phyloP scores from a whole-genome alignment of 2,113 vertebrate genomes.

The human (Homo sapiens) region GRCh38 chr12:48171501-48172000 shows the following conservation, averaged over 20 bases:
- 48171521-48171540: slow-evolving; percentile 8
- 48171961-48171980: slow-evolving; percentile 92
- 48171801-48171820: slow-evolving; percentile 81
- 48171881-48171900: slow-evolving; percentile 84
- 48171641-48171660: slow-evolving; percentile 76
- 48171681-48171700: slow-evolving; percentile 86
- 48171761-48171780: slow-evolving; percentile 78
- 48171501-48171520: background rate
- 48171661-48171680: slow-evolving; percentile 88
- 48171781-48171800: slow-evolving; percentile 79
- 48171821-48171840: slow-evolving; percentile 78
- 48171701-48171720: slow-evolving; percentile 86
- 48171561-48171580: background rate
- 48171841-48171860: slow-evolving; percentile 82
- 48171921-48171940: slow-evolving; percentile 84
- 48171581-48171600: background rate
- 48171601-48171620: background rate
- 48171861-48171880: slow-evolving; percentile 87
- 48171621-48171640: background rate
- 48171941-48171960: slow-evolving; percentile 89
- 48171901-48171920: slow-evolving; percentile 81
- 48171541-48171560: slow-evolving; percentile 39
- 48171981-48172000: slow-evolving; percentile 89
- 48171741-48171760: slow-evolving; percentile 90
- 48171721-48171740: slow-evolving; percentile 87